Evolutionary conservation across 2,113 vertebrate species (phyloP), one percentile per base, ranked within the genome.

Genomic region (Psephotus haematonotus): DNA sequence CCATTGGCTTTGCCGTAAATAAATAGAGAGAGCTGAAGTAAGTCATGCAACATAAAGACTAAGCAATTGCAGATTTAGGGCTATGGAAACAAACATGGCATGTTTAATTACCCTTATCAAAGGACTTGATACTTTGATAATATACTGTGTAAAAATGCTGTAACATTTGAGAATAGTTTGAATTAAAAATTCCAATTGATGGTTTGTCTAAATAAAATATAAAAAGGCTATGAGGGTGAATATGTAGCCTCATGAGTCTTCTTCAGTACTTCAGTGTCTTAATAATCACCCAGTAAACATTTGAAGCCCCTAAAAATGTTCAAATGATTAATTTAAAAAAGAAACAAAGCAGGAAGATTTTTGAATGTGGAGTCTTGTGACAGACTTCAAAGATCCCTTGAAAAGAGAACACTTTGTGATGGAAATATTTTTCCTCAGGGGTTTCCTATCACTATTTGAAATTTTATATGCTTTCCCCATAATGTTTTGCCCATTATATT

Each of bases 101-200:
- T 97, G 55, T 95, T 98, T 97, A 97, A 98, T 98, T 97, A 97
- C 90, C 80, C 95, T 81, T 97, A 98, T 97, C 96, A 98, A 98
- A 98, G 95, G 81, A 88, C 87, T 72, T 5, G 35, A 94, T 95
- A 95, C 95, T 98, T 98, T 97, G 97, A 98, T 97, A 97, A 96
- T 76, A 93, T 93, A 62, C 91, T 95, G 80, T 92, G 93, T 94
- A 96, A 97, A 97, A 97, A 64, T 44, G 83, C 95, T 94, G 86
- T 10, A 97, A 95, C 96, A 81, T 97, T 97, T 94, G 97, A 98
- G 97, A 97, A 97, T 89, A 97, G 86, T 70, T 80, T 88, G 85
- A 97, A 98, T 98, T 98, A 97, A 98, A 98, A 98, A 98, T 98
- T 98, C 98, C 97, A 98, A 97, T 88, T 98, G 98, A 98, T 98